Percentiles rank a stretch among this genome's conserved stretches.
phyloP scores from a whole-genome alignment of 2,113 vertebrate genomes.

The Tragelaphus scriptus region DNA sequence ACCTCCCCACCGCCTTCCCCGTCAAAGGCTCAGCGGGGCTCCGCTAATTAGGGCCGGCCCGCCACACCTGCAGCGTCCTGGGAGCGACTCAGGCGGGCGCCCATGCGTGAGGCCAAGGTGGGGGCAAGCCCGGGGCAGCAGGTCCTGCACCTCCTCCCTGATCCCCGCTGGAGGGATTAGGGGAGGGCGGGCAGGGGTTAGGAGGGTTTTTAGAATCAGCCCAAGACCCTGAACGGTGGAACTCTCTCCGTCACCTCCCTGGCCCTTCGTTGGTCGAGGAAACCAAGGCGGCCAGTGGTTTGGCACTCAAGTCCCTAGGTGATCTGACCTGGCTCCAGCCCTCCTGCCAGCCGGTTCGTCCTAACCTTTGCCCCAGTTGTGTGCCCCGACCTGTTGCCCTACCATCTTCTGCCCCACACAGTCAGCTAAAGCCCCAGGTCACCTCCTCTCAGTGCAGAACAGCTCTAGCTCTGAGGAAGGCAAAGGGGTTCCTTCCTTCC shows the following conservation, averaged over 20 bases:
- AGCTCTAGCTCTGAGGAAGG: not conserved
- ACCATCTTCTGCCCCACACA: not conserved
- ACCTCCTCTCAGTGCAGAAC: not conserved
- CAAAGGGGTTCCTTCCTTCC: not conserved
- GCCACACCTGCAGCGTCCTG: slow-evolving; percentile 81
- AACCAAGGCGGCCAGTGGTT: not conserved
- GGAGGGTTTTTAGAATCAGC: not conserved
- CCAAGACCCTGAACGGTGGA: not conserved
- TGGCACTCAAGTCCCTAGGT: not conserved
- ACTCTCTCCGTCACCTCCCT: not conserved
- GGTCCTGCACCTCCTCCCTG: slow-evolving; percentile 16
- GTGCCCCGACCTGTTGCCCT: too few species aligned
- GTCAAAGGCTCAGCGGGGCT: slow-evolving; percentile 80
- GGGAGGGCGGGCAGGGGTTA: not conserved
- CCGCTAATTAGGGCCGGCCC: slow-evolving; percentile 82
- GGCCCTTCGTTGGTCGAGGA: not conserved
- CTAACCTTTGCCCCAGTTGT: not conserved
- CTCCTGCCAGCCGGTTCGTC: not conserved
- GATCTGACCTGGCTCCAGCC: not conserved
- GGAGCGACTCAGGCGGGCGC: slow-evolving; percentile 64
- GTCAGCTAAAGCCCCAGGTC: too few species aligned
- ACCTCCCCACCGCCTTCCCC: slow-evolving; percentile 35
- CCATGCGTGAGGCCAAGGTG: slow-evolving; percentile 69
- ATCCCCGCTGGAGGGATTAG: not conserved
- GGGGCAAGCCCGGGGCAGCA: slow-evolving; percentile 10